A percentile compares a stretch with the other conserved stretches of the same genome.
These are phyloP conservation scores for Asarcornis scutulata DNA, from an alignment of 2,113 vertebrate genomes.

Conservation along the genomic window DNA sequence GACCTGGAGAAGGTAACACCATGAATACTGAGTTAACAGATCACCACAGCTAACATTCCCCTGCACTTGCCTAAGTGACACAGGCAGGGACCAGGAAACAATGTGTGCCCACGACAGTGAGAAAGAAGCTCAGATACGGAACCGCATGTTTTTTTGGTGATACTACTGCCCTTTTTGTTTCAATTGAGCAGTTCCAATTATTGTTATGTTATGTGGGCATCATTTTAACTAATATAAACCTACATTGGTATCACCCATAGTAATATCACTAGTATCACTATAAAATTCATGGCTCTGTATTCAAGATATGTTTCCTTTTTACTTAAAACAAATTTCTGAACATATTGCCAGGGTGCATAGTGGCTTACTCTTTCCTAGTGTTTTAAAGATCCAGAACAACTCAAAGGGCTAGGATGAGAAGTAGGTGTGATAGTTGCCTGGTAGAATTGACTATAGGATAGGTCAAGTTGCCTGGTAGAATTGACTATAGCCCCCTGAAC, in stretches of 20 bases:
- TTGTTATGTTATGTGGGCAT: background rate
- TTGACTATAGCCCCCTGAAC: background rate
- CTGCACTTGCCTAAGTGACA: background rate
- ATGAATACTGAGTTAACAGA: background rate
- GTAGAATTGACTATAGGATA: background rate
- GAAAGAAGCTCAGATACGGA: background rate
- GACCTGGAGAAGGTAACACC: background rate
- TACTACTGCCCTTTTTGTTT: background rate
- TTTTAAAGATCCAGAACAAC: background rate
- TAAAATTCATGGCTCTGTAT: background rate
- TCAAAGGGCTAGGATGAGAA: background rate
- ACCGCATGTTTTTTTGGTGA: too few relatives aligned
- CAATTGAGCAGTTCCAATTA: background rate
- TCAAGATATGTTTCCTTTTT: background rate
- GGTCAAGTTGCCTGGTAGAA: background rate
- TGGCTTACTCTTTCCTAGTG: background rate
- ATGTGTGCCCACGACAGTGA: rapidly evolving
- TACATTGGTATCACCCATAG: background rate
- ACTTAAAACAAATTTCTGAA: background rate
- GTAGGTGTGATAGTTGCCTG: background rate
- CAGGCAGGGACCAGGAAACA: background rate
- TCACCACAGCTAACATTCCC: background rate
- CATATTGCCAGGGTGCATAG: background rate
- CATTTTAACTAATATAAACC: background rate
- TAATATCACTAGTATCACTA: background rate